Percentiles rank a stretch among this genome's conserved stretches.
Conservation (phyloP, 2,888 invertebrate genomes). For the Hetaerina titia region DNA sequence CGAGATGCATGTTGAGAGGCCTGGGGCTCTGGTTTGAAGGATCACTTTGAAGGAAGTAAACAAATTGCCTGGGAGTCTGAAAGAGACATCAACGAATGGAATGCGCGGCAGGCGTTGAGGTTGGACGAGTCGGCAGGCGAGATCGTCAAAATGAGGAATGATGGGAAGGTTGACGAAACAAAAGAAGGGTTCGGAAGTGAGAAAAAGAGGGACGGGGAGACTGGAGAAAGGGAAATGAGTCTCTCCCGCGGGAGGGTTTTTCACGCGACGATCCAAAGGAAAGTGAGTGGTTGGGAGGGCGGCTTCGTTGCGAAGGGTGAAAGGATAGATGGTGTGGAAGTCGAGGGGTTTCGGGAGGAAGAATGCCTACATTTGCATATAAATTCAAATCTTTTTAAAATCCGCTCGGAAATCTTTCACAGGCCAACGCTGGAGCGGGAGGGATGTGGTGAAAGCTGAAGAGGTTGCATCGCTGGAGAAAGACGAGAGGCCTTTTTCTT, state of each 20-base stretch:
- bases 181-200: not conserved
- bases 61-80: constrained; percentile 36
- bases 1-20: not conserved
- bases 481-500: not conserved
- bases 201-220: constrained; percentile 5
- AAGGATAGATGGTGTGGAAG: constrained; percentile 12
- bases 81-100: constrained; percentile 47
- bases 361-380: constrained; percentile 48
- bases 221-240: constrained; percentile 24
- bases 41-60: not conserved
- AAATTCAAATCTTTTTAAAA: constrained; percentile 64
- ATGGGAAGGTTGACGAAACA: constrained; percentile 62
- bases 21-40: not conserved
- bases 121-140: not conserved
- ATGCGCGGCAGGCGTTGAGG: not conserved
- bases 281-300: not conserved
- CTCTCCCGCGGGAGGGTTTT: not conserved
- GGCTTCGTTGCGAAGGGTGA: not conserved
- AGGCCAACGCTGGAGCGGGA: constrained; percentile 11
- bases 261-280: not conserved
- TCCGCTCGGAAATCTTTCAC: constrained; percentile 61
- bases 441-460: constrained; percentile 42
- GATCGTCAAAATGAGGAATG: constrained; percentile 50
- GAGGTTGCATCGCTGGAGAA: not conserved
- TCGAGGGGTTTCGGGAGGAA: not conserved